phyloP scores from a whole-genome alignment of 2,888 invertebrate genomes.

The Sminthurides aquaticus region DNA sequence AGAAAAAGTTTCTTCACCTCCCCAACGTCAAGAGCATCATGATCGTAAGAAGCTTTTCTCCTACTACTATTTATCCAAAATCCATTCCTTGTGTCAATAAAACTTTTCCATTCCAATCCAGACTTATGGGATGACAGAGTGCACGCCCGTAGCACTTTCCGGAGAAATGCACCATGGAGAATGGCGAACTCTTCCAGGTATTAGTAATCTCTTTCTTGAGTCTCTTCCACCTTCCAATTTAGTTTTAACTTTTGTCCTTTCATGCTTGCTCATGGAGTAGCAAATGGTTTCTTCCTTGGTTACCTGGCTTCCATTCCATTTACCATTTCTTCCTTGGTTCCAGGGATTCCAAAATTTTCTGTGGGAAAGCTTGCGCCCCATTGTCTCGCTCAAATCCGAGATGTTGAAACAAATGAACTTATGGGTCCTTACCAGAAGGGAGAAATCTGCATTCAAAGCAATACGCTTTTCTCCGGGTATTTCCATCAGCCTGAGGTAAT shows the following conservation, averaged over 20 bases:
- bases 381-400: constrained; percentile 44
- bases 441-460: constrained; percentile 48
- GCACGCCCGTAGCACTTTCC: constrained; percentile 11
- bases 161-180: constrained; percentile 10
- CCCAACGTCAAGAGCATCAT: constrained; percentile 32
- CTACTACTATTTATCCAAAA: too few species aligned
- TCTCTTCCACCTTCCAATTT: too few species aligned
- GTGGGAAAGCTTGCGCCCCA: constrained; percentile 34
- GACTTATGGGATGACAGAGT: constrained; percentile 37
- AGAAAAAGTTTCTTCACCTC: constrained; percentile 29
- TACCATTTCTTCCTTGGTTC: background rate
- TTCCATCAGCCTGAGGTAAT: constrained; percentile 31
- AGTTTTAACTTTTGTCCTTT: too few species aligned
- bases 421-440: constrained; percentile 48
- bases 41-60: constrained; percentile 23
- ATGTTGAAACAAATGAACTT: constrained; percentile 38
- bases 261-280: background rate
- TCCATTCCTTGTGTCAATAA: too few species aligned
- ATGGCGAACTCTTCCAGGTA: constrained; percentile 14
- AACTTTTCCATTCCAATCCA: too few species aligned
- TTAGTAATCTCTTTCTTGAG: background rate
- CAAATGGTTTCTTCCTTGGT: background rate
- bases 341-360: constrained; percentile 27
- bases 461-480: constrained; percentile 29
- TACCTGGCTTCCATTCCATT: constrained; percentile 26